A percentile compares a stretch with the other conserved stretches of the same genome.
phyloP scores from a whole-genome alignment of 1,140 invertebrate species.

The Monochamus saltuarius region DNA sequence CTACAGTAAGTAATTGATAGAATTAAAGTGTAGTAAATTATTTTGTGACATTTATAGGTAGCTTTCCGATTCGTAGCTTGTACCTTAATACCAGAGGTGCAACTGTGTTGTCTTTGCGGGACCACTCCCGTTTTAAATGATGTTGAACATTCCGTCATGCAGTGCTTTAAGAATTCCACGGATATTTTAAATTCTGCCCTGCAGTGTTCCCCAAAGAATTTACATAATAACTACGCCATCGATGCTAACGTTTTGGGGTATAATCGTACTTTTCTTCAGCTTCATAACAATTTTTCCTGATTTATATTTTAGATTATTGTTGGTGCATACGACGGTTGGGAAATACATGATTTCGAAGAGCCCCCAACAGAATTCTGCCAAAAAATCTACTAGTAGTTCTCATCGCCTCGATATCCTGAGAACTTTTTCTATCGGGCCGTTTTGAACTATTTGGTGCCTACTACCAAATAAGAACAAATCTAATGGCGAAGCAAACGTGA shows the following conservation, averaged over 20 bases:
- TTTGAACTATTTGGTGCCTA: conserved; percentile 47
- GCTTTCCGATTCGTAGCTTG: conserved; percentile 78
- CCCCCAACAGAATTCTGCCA: conserved; percentile 56
- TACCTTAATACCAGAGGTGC: conserved; percentile 70
- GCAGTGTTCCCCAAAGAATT: conserved; percentile 64
- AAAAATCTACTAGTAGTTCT: conserved; percentile 56
- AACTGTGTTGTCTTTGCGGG: conserved; percentile 76
- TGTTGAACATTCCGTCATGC: conserved; percentile 69
- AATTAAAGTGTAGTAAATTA: conserved; percentile 3
- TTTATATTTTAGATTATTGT: conserved; percentile 12
- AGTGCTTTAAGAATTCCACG: conserved; percentile 71
- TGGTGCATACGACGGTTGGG: conserved; percentile 64
- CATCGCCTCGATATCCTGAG: conserved; percentile 68
- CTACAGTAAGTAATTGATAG: conserved; percentile 65
- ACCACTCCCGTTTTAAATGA: conserved; percentile 70
- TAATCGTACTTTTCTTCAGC: conserved; percentile 29
- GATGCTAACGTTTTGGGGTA: conserved; percentile 69
- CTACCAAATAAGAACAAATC: conserved; percentile 29
- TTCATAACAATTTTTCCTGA: not conserved
- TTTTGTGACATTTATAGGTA: conserved; percentile 58
- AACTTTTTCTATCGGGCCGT: conserved; percentile 71
- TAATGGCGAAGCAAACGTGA: conserved; percentile 25
- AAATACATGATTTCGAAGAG: conserved; percentile 71
- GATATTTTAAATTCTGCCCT: conserved; percentile 66
- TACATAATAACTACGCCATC: conserved; percentile 61